Base-by-base conservation (phyloP, 2,797 vertebrate genomes). In the Xyrichtys novacula region DNA sequence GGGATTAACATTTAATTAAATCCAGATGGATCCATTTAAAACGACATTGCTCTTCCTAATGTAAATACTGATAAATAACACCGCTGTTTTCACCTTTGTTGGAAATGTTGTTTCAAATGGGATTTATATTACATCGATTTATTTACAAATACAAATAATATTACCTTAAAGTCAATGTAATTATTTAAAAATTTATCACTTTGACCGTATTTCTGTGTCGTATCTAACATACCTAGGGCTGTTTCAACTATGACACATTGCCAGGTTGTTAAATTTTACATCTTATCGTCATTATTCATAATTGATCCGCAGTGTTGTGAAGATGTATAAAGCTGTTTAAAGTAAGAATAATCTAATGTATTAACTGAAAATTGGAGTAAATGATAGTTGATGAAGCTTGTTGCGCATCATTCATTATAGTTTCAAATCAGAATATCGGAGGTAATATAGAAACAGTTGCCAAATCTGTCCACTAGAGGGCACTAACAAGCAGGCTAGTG, bases 391-490 rank as follows among this genome's bases (percentile, higher is more conserved):
- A 14, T 43, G 19, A 5, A 11, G 10, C 19, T 43, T 43, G 19
- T 4, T 22, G 42, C 20, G 5, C 11, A 43, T 22, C 2, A 5
- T 1, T 16, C 14, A n/a, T 17, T 22, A 43, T 22, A 5, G 4
- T 8, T 19, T 43, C 5, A 22, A 43, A 7, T 43, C 19, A 22
- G 2, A 34, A 6, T 34, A 29, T 47, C 36, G 23, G 23, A 42
- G 57, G 26, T 58, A 1, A 42, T 52, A 40, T 31, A 26, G n/a
- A 66, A 54, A 6, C 31, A 25, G 1, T 20, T 56, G 6, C 71
- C 5, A 3, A 4, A 7, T 48, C 10, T 55, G 42, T 44, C 71
- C 83, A 73, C 54, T n/a, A 76, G 80, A 75, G 74, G 47, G 80
- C 71, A 8, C 15, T 40, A 29, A 39, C 14, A 43, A 25, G 20